Evolutionary conservation across 2,888 invertebrate genomes (phyloP).

Genomic region (Terebella lapidaria): DNA sequence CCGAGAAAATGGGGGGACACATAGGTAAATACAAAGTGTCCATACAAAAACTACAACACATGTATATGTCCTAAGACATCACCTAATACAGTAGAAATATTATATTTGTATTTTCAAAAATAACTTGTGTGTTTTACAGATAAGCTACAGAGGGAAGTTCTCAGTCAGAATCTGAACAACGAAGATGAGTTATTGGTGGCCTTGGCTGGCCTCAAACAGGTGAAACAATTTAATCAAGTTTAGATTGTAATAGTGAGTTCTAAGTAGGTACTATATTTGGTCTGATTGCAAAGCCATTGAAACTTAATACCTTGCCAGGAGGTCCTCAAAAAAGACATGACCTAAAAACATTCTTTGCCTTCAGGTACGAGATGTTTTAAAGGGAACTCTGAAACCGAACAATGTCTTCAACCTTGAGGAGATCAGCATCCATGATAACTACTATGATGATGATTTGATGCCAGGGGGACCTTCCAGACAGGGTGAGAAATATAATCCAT

Average conservation of each 20-base stretch:
- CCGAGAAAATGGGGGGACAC: constrained; percentile 46
- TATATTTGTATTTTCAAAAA: not conserved
- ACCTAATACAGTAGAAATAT: too few relatives aligned
- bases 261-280: too few relatives aligned
- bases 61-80: too few relatives aligned
- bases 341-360: constrained; percentile 5
- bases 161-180: constrained; percentile 38
- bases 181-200: constrained; percentile 51
- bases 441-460: constrained; percentile 1
- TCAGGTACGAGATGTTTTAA: constrained; percentile 49
- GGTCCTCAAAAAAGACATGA: too few relatives aligned
- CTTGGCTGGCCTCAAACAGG: constrained; percentile 52
- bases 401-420: constrained; percentile 29
- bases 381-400: constrained; percentile 42
- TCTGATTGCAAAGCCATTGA: too few relatives aligned
- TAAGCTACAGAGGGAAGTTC: constrained; percentile 44
- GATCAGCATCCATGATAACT: constrained; percentile 1
- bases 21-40: too few relatives aligned
- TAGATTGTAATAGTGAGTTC: too few relatives aligned
- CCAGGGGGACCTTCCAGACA: not conserved
- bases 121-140: constrained; percentile 27
- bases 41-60: too few relatives aligned
- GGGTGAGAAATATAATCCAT: too few relatives aligned
- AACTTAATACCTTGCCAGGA: not conserved
- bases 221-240: too few relatives aligned